These are phyloP conservation scores for Thereva unica DNA, from an alignment of 2,888 invertebrate species.

Conservation along the genomic window DNA sequence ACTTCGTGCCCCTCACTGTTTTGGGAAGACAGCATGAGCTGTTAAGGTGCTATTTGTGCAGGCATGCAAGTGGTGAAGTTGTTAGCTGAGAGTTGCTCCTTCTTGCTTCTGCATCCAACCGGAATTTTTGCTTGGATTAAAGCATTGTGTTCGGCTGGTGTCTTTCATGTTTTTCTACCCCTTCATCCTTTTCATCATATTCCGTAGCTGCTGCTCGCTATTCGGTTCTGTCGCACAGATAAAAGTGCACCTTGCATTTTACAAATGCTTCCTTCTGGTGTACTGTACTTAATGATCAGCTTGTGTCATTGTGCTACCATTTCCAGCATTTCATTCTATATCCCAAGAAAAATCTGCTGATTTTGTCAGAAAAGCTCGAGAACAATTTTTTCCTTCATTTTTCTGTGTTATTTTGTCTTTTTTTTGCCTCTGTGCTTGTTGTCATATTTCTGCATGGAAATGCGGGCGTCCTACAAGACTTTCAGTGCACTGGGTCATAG, in stretches of 20 bases:
- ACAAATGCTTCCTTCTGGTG: conserved; percentile 6
- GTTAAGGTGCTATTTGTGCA: not conserved
- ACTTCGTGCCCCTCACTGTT: not conserved
- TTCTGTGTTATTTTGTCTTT: conserved; percentile 4
- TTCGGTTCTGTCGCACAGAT: conserved; percentile 6
- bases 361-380: conserved; percentile 12
- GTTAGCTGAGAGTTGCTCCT: conserved; percentile 3
- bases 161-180: not conserved
- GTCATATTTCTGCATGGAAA: conserved; percentile 11
- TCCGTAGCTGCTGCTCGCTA: not conserved
- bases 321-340: conserved; percentile 9
- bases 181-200: not conserved
- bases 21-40: not conserved
- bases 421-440: not conserved
- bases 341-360: conserved; percentile 27
- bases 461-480: conserved; percentile 10
- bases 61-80: conserved; percentile 3
- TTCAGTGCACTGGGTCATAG: conserved; percentile 1
- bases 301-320: conserved; percentile 18
- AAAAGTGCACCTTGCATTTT: not conserved
- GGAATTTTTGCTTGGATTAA: conserved; percentile 20
- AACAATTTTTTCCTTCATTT: not conserved
- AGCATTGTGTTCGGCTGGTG: conserved; percentile 19
- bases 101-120: conserved; percentile 1
- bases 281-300: conserved; percentile 30